Base-by-base conservation (phyloP, 2,797 vertebrate species). In the Manis pentadactyla region DNA sequence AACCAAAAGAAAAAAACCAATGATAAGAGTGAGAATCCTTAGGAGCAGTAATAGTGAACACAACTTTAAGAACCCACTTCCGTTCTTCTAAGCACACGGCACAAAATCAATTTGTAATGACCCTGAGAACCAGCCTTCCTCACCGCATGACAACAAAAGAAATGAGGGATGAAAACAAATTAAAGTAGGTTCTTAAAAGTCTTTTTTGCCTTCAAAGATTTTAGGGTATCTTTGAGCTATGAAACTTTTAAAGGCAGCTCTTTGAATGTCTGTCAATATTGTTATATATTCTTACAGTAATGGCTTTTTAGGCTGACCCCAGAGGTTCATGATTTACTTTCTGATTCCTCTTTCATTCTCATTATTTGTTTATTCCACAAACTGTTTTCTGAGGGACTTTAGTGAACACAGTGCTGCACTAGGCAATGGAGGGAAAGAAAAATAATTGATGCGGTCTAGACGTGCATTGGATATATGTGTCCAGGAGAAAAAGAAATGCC, bases 31-130 rank as follows among this genome's bases (percentile, higher is more conserved):
- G 25, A 97, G 97, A 98, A 98, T 98, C n/a, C 98, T 98, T 98
- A 96, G 92, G 96, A 98, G 96, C 95, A 97, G 97, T 95, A 98
- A 97, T 93, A 97, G 95, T 88, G 97, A 98, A 51, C 87, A 97
- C 98, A 98, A 97, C 91, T 98, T 96, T 84, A 92, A 97, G 98
- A 98, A 98, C 95, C 95, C 97, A 83, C 91, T 97, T 97, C 93
- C 97, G 90, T 97, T 96, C 97, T 98, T 98, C 97, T 98, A 98
- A 98, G 95, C 94, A 96, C 97, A 98, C 97, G 98, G 97, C 98
- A 98, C 97, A 98, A 98, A 98, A 98, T 98, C 98, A 98, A 98
- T 98, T 98, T 98, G 75, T 94, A 87, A 63, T 97, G 98, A 98
- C 98, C 98, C 98, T 97, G 97, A 97, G 92, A 98, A 97, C 96